Percentiles rank a stretch among this genome's conserved stretches.
These are phyloP conservation scores for Trichopoda pennipes DNA, from an alignment of 2,888 invertebrate genomes.

Conservation along the genomic window DNA sequence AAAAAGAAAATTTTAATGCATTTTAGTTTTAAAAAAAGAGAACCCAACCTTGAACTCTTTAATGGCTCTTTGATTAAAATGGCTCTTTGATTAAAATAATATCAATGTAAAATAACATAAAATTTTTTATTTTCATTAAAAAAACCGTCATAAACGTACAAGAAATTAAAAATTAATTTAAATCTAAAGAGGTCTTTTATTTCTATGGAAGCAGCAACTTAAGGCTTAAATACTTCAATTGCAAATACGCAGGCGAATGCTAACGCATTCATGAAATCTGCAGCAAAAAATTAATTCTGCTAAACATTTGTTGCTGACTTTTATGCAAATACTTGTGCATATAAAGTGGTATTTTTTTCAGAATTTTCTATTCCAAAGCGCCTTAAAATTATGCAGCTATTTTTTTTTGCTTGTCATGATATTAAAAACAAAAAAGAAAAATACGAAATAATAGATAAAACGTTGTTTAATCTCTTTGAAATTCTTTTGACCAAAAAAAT, in stretches of 20 bases:
- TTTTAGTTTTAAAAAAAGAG: too few relatives aligned
- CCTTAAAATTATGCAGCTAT: constrained; percentile 62
- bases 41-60: constrained; percentile 43
- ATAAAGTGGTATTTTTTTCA: constrained; percentile 6
- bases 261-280: background rate
- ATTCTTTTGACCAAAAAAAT: constrained; percentile 61
- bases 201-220: background rate
- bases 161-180: background rate
- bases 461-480: constrained; percentile 54
- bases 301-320: constrained; percentile 50
- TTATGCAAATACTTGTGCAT: constrained; percentile 51
- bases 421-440: constrained; percentile 42
- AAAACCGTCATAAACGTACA: constrained; percentile 9
- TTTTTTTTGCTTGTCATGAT: constrained; percentile 43
- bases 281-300: background rate
- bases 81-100: constrained; percentile 24
- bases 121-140: constrained; percentile 23
- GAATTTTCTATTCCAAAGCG: constrained; percentile 33
- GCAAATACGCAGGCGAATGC: constrained; percentile 30
- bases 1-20: too few relatives aligned
- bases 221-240: constrained; percentile 46
- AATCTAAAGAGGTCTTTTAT: constrained; percentile 4
- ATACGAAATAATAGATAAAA: constrained; percentile 49
- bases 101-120: constrained; percentile 19
- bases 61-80: background rate